A percentile compares a stretch with the other conserved stretches of the same genome.
Evolutionary conservation across 30 jellyfish, hydroid and myxozoan species (phyloP).

Genomic region (Hydra vulgaris): DNA sequence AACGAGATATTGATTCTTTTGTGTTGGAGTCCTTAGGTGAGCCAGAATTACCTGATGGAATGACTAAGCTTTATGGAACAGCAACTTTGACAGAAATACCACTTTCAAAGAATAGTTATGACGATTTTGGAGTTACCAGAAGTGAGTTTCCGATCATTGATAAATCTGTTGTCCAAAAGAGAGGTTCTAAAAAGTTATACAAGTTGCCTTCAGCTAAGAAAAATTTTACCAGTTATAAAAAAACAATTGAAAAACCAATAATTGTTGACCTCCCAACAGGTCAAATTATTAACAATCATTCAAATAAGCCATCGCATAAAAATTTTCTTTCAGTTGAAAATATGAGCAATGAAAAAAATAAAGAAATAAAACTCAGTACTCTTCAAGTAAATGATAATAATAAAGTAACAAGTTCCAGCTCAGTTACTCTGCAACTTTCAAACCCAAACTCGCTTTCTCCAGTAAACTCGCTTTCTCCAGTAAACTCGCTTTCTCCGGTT

Average conservation of each 20-base stretch:
- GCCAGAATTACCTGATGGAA: not conserved
- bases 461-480: too few species aligned
- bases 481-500: not conserved
- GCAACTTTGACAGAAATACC: constrained; percentile 12
- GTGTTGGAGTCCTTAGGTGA: not conserved
- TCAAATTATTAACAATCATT: not conserved
- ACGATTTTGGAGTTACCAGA: not conserved
- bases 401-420: not conserved
- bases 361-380: not conserved
- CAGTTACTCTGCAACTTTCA: not conserved
- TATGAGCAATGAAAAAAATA: not conserved
- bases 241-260: not conserved
- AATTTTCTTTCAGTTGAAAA: not conserved
- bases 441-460: not conserved
- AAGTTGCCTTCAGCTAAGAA: too few species aligned
- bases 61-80: not conserved
- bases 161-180: not conserved
- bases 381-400: not conserved
- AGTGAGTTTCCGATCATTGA: not conserved
- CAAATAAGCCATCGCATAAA: not conserved
- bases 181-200: too few species aligned
- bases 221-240: not conserved
- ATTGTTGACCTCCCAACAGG: constrained; percentile 19
- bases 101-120: not conserved
- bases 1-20: not conserved